Conservation (phyloP, 2,113 vertebrate genomes). For the Chrysochloris asiatica region DNA sequence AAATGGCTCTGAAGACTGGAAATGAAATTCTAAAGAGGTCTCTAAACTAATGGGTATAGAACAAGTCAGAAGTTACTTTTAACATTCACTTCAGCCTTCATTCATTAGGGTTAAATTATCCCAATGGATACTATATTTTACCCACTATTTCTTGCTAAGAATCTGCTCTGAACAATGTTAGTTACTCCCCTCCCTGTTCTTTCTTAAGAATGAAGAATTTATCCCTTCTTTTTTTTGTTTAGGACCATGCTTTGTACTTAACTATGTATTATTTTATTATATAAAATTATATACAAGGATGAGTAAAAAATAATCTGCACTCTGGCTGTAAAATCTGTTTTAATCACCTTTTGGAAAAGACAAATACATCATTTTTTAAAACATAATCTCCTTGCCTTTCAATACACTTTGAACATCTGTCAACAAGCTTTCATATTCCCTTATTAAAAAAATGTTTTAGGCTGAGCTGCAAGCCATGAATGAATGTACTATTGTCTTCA, state of each 20-base stretch:
- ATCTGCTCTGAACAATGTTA: not conserved
- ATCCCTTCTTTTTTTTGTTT: not conserved
- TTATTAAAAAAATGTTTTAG: too few species aligned
- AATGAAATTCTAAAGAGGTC: not conserved
- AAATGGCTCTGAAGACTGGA: not conserved
- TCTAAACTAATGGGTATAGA: not conserved
- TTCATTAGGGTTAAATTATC: not conserved
- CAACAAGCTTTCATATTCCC: too few species aligned
- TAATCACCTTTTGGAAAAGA: too few species aligned
- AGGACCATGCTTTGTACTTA: not conserved
- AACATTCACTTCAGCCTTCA: constrained; percentile 29
- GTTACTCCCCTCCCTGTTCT: not conserved
- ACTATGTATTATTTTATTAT: not conserved
- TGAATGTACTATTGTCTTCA: too few species aligned
- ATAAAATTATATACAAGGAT: not conserved
- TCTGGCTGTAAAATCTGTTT: too few species aligned
- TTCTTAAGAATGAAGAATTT: not conserved
- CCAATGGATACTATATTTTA: not conserved
- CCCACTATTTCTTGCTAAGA: not conserved
- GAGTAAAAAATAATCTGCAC: too few species aligned
- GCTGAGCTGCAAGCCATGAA: too few species aligned
- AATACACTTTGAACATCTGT: too few species aligned
- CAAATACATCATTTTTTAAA: too few species aligned
- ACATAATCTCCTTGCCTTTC: too few species aligned
- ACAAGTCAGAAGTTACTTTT: not conserved